Percentiles rank a stretch among this genome's conserved stretches.
These are phyloP conservation scores for Phortica magna DNA, from an alignment of 2,888 invertebrate species.

Conservation along the genomic window DNA sequence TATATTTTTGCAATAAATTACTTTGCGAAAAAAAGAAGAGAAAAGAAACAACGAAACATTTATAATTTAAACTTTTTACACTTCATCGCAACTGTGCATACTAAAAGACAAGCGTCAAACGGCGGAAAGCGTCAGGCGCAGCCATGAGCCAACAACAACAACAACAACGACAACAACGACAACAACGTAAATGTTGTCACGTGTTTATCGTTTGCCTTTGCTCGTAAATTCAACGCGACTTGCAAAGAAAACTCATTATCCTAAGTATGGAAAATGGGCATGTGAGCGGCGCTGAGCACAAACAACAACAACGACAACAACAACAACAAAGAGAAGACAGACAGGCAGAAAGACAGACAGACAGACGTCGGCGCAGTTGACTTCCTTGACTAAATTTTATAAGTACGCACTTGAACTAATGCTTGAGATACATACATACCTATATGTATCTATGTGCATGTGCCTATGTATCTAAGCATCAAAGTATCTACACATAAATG, in stretches of 20 bases:
- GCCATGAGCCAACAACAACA: conserved; percentile 9
- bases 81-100: neutral
- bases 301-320: conserved; percentile 10
- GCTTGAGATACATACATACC: conserved; percentile 17
- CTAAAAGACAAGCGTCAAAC: neutral
- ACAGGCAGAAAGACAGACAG: neutral
- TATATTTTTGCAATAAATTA: conserved; percentile 27
- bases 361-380: conserved; percentile 11
- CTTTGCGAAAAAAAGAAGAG: neutral
- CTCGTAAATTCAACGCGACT: conserved; percentile 5
- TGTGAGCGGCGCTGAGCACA: neutral
- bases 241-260: conserved; percentile 31
- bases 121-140: neutral
- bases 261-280: conserved; percentile 31
- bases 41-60: neutral
- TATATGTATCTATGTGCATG: neutral
- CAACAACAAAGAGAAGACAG: conserved; percentile 8
- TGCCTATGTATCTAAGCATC: conserved; percentile 2
- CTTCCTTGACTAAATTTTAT: conserved; percentile 45
- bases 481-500: neutral
- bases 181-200: conserved; percentile 36
- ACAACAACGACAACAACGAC: neutral
- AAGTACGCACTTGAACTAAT: conserved; percentile 48
- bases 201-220: conserved; percentile 31
- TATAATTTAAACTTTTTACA: conserved; percentile 38